Evolutionary conservation across 2,797 vertebrate species (phyloP).

Genomic region (Sitta carolinensis): DNA sequence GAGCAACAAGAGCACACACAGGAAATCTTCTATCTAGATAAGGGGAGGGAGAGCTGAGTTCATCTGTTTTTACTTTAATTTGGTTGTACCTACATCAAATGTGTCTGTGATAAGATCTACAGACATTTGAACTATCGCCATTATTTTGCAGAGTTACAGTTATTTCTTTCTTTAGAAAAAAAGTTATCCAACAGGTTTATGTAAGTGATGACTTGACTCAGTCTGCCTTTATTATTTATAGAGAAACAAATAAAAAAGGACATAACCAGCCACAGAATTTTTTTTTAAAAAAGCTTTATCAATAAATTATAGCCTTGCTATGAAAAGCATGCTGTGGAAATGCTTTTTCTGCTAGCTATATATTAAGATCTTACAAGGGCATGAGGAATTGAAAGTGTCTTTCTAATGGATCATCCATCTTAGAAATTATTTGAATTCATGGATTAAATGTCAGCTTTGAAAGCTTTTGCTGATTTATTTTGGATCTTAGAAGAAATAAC

Average conservation of each 20-base stretch:
- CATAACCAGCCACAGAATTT: neutral
- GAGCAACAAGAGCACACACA: neutral
- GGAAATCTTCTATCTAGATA: neutral
- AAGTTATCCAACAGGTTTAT: neutral
- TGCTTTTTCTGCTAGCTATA: conserved; percentile 63
- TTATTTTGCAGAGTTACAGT: neutral
- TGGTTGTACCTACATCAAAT: neutral
- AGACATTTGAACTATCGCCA: neutral
- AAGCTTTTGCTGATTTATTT: conserved; percentile 76
- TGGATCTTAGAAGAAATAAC: conserved; percentile 70
- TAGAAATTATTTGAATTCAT: conserved; percentile 77
- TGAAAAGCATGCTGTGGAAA: conserved; percentile 53
- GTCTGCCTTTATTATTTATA: conserved; percentile 25
- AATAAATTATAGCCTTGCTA: conserved; percentile 72
- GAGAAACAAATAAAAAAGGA: conserved; percentile 54
- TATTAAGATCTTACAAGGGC: conserved; percentile 67
- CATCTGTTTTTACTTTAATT: neutral
- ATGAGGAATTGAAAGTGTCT: conserved; percentile 75
- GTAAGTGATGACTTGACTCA: neutral
- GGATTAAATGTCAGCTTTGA: conserved; percentile 75
- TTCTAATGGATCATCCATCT: conserved; percentile 77
- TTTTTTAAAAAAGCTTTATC: conserved; percentile 26
- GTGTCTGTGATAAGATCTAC: neutral
- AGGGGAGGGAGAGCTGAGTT: neutral
- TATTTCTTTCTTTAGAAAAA: neutral